Base-by-base conservation (phyloP, 2,797 vertebrate species). In the Poeciliopsis infans region DNA sequence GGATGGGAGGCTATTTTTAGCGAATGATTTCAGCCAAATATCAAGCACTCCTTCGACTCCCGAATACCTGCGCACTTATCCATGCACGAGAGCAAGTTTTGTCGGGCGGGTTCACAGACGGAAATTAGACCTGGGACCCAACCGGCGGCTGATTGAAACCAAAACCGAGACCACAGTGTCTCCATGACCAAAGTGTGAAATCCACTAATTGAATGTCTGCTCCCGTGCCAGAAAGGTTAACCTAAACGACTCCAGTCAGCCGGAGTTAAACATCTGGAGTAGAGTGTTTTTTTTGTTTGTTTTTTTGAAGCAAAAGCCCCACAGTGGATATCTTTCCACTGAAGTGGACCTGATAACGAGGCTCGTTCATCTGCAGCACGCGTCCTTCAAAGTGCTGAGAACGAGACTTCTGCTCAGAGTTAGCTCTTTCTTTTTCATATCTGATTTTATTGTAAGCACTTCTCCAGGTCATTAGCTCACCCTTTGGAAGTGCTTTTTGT, bases 221-320 rank as follows among this genome's bases (percentile, higher is more conserved):
- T 85, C 66, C 74, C 0, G 84, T 71, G 91, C 94, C 89, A 94
- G 39, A 74, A 47, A 93, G 94, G 93, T 94, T 79, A 94, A 86
- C 78, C 78, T 87, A 73, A 79, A 91, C 12, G 85, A 90, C 89
- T 90, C 82, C 55, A 78, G 57, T 76, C n/a, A 78, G 75, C 88
- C 80, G 75, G 39, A 36, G 81, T 39, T 84, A 36, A 80, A 93
- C 92, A 93, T 93, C 93, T 94, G 94, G 92, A 92, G 85, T 88
- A 85, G 75, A 90, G 86, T 88, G 91, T 92, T 82, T 82, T 87
- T 90, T 46, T 46, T 6, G 5, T 91, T 91, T 45, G 3, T 47
- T 51, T 51, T 23, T 81, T 78, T 76, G 33, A 74, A 78, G 80
- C 69, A 57, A 69, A 53, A 79, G 80, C 69, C 68, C 68, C 72